Conservation (phyloP, 1,140 invertebrate genomes). For the Zaprionus camerounensis region DNA sequence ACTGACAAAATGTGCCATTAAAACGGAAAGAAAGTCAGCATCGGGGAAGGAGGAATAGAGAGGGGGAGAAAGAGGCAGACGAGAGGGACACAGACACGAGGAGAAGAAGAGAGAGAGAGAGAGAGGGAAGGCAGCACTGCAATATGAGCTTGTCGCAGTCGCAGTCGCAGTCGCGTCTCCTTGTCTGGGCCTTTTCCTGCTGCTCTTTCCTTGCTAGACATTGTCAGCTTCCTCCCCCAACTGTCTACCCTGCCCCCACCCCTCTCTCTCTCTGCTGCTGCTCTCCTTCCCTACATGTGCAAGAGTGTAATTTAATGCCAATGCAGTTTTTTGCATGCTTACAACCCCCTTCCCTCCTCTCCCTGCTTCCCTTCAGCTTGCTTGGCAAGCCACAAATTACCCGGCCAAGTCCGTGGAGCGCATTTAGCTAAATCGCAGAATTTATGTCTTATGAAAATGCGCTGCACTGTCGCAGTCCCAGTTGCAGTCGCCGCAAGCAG, state of each 20-base stretch:
- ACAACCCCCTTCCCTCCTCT: not conserved
- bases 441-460: constrained; percentile 82
- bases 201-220: not conserved
- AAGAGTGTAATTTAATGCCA: constrained; percentile 76
- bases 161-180: constrained; percentile 38
- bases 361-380: constrained; percentile 11
- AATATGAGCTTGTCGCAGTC: constrained; percentile 72
- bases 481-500: not conserved
- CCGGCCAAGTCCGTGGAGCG: constrained; percentile 66
- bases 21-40: constrained; percentile 33
- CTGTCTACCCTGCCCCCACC: not conserved
- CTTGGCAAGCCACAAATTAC: constrained; percentile 73
- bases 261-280: constrained; percentile 9
- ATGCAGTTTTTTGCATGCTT: constrained; percentile 53
- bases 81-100: not conserved
- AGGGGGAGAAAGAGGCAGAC: not conserved
- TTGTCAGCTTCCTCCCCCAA: not conserved
- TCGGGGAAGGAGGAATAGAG: not conserved
- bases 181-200: constrained; percentile 45
- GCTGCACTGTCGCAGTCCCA: not conserved
- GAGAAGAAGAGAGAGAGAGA: not conserved
- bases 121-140: constrained; percentile 18
- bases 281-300: not conserved
- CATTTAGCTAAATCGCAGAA: constrained; percentile 79
- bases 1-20: constrained; percentile 77